phyloP scores from a whole-genome alignment of 2,888 invertebrate genomes.

The Eupeodes luniger region DNA sequence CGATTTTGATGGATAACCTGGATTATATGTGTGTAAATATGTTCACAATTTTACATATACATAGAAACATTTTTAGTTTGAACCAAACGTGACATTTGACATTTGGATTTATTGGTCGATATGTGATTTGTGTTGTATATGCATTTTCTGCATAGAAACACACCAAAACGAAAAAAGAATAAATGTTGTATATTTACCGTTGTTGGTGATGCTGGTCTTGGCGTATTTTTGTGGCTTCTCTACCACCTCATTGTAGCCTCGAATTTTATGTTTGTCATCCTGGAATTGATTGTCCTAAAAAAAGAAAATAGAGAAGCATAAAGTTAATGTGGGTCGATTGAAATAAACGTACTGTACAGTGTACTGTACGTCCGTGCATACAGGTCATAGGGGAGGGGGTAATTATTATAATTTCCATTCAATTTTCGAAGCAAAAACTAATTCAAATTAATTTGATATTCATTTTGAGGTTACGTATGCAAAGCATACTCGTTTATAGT shows the following conservation, averaged over 20 bases:
- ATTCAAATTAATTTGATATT: too few relatives aligned
- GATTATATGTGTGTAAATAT: constrained; percentile 11
- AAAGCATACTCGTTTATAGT: too few relatives aligned
- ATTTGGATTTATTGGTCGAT: constrained; percentile 25
- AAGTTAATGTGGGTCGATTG: not conserved
- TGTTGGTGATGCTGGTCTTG: constrained; percentile 81
- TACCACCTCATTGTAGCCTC: constrained; percentile 89
- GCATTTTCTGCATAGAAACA: constrained; percentile 20
- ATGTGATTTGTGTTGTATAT: constrained; percentile 25
- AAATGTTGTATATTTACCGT: constrained; percentile 78
- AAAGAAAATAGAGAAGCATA: constrained; percentile 51
- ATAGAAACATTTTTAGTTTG: constrained; percentile 7
- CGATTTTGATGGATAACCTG: constrained; percentile 83
- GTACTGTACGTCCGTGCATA: not conserved
- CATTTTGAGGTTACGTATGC: too few relatives aligned
- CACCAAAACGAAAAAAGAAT: not conserved
- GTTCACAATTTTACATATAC: not conserved
- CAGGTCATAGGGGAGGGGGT: too few relatives aligned
- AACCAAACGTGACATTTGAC: constrained; percentile 19
- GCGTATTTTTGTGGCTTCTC: constrained; percentile 83
- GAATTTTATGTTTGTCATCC: constrained; percentile 86
- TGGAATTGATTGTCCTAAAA: constrained; percentile 84
- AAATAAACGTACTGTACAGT: not conserved
- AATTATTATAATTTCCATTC: too few relatives aligned
- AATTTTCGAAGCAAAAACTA: too few relatives aligned